phyloP scores from a whole-genome alignment of 2,113 vertebrate species.

The human (Homo sapiens) region DNA sequence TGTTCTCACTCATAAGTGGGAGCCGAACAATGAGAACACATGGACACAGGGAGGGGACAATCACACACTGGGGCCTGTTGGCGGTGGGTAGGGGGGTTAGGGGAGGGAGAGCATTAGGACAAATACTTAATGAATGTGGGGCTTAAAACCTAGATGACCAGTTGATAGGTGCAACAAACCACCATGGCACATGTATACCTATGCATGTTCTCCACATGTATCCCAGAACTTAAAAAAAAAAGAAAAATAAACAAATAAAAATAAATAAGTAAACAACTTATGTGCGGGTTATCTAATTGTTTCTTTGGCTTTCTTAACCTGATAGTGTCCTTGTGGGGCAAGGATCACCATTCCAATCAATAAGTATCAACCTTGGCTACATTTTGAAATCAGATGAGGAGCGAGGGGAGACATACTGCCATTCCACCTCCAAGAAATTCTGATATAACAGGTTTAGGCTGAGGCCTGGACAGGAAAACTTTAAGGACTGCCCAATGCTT shows the following conservation, averaged over 20 bases:
- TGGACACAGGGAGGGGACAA: no score
- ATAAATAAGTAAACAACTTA: background rate
- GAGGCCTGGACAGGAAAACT: background rate
- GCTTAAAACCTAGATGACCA: no score
- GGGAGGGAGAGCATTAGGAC: no score
- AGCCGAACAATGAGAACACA: no score
- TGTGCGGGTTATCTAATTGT: background rate
- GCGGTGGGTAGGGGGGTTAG: accelerated
- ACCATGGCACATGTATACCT: no score
- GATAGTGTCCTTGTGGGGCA: background rate
- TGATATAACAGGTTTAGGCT: background rate
- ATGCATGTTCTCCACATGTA: no score
- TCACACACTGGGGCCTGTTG: no score
- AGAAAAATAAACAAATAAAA: background rate
- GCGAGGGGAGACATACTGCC: background rate
- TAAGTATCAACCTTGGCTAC: background rate
- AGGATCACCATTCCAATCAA: background rate
- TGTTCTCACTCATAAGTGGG: no score
- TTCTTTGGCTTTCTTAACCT: background rate
- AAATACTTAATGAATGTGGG: no score
- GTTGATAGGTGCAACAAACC: no score
- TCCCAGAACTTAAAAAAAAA: no score
- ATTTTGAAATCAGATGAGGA: background rate
- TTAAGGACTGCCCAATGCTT: background rate
- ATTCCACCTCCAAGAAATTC: background rate